Base-by-base conservation (phyloP, 2,888 invertebrate genomes). In the Flabesymbios commensalis region DNA sequence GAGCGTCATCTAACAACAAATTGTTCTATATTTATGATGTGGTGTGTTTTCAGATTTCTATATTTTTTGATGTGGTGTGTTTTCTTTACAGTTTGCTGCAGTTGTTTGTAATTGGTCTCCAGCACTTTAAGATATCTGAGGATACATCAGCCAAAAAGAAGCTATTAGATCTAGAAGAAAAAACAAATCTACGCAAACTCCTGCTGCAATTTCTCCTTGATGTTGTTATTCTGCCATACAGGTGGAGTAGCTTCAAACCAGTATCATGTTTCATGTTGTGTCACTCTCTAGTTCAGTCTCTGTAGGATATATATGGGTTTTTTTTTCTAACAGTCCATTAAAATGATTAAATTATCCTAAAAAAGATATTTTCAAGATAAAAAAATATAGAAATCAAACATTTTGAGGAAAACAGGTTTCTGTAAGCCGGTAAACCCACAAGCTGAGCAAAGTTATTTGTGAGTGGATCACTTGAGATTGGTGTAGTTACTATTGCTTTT, bases 221-320 rank as follows among this genome's bases (percentile, higher is more conserved):
- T 83, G 87, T 93, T 47, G 82, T 95, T 7, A 83, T 95, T 7
- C 83, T 95, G 60, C 93, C 94, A 24, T 95, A 93, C 83, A 90
- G 91, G 91, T 92, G 83, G 79, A 83, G 19, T 4, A 24, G n/a
- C n/a, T 28, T 55, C 7, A 28, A 52, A n/a, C n/a, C n/a, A n/a
- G n/a, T n/a, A n/a, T n/a, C n/a, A n/a, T n/a, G n/a, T n/a, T n/a
- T n/a, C n/a, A n/a, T n/a, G n/a, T n/a, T n/a, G n/a, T n/a, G n/a
- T n/a, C n/a, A n/a, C n/a, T n/a, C n/a, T n/a, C n/a, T n/a, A n/a
- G n/a, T n/a, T n/a, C n/a, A n/a, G n/a, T n/a, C n/a, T n/a, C n/a
- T n/a, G n/a, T n/a, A n/a, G n/a, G n/a, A n/a, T n/a, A n/a, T n/a
- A n/a, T n/a, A n/a, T n/a, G n/a, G n/a, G n/a, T n/a, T n/a, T n/a